Conservation (phyloP, 2,888 invertebrate genomes). For the Plagodis dolabraria region DNA sequence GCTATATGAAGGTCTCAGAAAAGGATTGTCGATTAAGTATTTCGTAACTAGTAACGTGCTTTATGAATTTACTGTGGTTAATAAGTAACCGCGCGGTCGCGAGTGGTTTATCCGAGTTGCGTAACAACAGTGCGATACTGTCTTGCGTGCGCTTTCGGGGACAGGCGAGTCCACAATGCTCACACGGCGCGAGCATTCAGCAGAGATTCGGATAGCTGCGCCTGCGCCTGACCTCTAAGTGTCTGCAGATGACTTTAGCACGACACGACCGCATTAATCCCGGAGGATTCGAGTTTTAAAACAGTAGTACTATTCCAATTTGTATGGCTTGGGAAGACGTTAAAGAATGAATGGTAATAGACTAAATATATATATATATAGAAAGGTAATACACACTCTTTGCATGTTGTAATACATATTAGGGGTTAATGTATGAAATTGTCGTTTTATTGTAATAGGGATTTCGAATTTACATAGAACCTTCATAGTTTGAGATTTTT, state of each 20-base stretch:
- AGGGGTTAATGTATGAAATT: too few species aligned
- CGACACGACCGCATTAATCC: neutral
- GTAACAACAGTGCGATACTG: constrained; percentile 51
- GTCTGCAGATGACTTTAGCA: constrained; percentile 24
- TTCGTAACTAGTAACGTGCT: constrained; percentile 62
- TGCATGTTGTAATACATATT: too few species aligned
- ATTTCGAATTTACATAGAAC: too few species aligned
- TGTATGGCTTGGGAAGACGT: too few species aligned
- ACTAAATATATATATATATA: too few species aligned
- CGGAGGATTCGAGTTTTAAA: too few species aligned
- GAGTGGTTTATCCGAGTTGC: constrained; percentile 50
- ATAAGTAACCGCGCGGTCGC: constrained; percentile 52
- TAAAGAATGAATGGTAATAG: too few species aligned
- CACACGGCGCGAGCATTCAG: constrained; percentile 42
- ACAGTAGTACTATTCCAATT: too few species aligned
- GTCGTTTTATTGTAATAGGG: too few species aligned
- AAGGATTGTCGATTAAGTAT: constrained; percentile 58
- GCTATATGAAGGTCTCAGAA: constrained; percentile 60
- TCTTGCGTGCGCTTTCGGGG: constrained; percentile 76
- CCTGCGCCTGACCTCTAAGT: constrained; percentile 54
- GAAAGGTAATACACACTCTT: too few species aligned
- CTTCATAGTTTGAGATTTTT: too few species aligned
- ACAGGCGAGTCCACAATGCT: constrained; percentile 71
- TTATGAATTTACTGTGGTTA: constrained; percentile 52
- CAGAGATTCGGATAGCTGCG: constrained; percentile 36